These are phyloP conservation scores for Thomomys bottae DNA, from an alignment of 2,113 vertebrate species.

Conservation along the genomic window DNA sequence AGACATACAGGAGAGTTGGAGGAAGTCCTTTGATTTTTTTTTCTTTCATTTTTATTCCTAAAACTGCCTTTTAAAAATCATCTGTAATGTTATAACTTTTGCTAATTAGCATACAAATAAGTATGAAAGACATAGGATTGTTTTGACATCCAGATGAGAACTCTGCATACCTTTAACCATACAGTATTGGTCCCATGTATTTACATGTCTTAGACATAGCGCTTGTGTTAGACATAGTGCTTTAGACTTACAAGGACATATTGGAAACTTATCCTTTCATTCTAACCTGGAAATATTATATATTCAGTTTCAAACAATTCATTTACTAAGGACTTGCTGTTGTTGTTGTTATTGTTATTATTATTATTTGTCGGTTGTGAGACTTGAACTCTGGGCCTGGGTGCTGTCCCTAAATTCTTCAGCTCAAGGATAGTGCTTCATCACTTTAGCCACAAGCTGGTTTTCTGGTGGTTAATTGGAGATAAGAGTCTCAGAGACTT, in stretches of 20 bases:
- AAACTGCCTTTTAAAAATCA: background rate
- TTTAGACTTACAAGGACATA: conserved; percentile 20
- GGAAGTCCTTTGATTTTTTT: no score
- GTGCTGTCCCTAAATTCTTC: no score
- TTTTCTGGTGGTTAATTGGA: no score
- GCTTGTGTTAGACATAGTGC: conserved; percentile 1
- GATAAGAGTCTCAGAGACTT: no score
- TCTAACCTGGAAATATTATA: background rate
- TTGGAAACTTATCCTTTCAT: background rate
- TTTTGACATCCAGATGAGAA: conserved; percentile 51
- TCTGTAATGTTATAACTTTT: conserved; percentile 25
- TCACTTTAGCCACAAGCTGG: no score
- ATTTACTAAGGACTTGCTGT: conserved; percentile 30
- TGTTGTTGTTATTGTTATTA: no score
- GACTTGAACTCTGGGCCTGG: no score
- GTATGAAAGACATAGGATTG: background rate
- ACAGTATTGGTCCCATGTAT: background rate
- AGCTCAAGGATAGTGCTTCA: no score
- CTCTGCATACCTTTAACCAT: background rate
- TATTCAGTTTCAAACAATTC: background rate
- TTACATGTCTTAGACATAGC: conserved; percentile 18
- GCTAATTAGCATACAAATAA: conserved; percentile 19
- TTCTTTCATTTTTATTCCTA: no score
- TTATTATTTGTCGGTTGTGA: no score
- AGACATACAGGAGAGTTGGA: background rate